Conservation (phyloP, 2,797 vertebrate species). For the Phyllotis vaccarum region DNA sequence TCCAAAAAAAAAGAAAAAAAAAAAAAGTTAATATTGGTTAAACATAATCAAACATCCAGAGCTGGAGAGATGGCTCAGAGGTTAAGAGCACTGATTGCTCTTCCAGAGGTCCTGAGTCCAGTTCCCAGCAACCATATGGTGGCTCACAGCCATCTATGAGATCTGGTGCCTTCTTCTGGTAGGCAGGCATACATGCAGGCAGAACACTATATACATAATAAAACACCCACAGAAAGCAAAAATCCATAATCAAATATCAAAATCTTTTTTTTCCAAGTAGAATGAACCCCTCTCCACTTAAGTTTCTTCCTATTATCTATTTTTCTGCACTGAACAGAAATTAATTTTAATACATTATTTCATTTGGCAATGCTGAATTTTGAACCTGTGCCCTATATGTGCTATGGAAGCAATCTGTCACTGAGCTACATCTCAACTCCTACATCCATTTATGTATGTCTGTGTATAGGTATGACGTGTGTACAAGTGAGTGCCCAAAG, state of each 20-base stretch:
- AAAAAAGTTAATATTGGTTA: not conserved
- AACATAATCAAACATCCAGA: not conserved
- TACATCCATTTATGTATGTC: not conserved
- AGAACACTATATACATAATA: not conserved
- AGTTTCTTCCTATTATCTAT: not conserved
- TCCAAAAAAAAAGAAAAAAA: not conserved
- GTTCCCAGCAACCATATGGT: not conserved
- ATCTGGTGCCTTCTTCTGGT: not conserved
- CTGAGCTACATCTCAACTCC: not conserved
- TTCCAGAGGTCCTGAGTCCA: not conserved
- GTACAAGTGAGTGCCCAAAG: not conserved
- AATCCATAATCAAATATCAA: not conserved
- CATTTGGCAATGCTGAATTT: not conserved
- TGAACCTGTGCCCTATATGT: too few relatives aligned
- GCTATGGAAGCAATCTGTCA: not conserved
- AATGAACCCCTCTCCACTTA: not conserved
- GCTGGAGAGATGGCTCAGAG: not conserved
- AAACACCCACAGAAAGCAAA: not conserved
- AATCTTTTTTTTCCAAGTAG: not conserved
- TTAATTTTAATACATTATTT: not conserved
- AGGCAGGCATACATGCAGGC: not conserved
- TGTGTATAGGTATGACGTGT: not conserved
- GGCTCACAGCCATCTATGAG: not conserved
- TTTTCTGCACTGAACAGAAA: slow-evolving; percentile 26
- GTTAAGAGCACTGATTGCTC: not conserved